A percentile compares a stretch with the other conserved stretches of the same genome.
These are phyloP conservation scores for Didymodactylos carnosus DNA, from an alignment of 2,888 invertebrate genomes.

Conservation along the genomic window DNA sequence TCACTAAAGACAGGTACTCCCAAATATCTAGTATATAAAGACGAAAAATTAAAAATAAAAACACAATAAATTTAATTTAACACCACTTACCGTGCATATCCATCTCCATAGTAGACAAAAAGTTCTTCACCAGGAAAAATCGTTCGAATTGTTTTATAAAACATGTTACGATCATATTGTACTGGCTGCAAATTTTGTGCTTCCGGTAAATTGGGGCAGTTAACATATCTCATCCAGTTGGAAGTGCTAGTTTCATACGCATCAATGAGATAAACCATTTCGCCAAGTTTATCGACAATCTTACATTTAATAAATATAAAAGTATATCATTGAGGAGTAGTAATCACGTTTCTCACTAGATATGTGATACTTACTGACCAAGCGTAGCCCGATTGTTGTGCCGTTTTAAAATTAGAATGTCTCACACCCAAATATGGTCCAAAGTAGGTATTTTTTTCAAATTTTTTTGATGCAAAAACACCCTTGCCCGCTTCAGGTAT, in stretches of 20 bases:
- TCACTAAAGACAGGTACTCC: no score
- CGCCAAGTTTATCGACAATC: no score
- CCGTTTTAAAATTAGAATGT: background rate
- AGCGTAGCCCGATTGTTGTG: background rate
- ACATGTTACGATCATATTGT: background rate
- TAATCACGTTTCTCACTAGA: background rate
- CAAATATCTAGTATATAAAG: no score
- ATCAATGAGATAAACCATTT: background rate
- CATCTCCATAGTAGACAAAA: background rate
- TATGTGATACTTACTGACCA: background rate
- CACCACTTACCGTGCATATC: background rate
- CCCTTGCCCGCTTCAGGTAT: background rate
- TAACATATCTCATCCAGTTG: background rate
- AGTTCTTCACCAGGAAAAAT: background rate
- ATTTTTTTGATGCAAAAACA: background rate
- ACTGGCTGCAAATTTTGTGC: background rate
- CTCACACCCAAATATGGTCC: background rate
- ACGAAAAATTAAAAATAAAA: no score
- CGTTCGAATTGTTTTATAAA: background rate
- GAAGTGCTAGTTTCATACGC: background rate
- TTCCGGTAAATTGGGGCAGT: background rate
- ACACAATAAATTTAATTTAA: no score
- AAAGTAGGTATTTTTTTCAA: background rate
- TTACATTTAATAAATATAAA: background rate
- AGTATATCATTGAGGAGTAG: no score